A percentile compares a stretch with the other conserved stretches of the same genome.
phyloP scores from a whole-genome alignment of 2,888 invertebrate genomes.

The Baccha elongata region DNA sequence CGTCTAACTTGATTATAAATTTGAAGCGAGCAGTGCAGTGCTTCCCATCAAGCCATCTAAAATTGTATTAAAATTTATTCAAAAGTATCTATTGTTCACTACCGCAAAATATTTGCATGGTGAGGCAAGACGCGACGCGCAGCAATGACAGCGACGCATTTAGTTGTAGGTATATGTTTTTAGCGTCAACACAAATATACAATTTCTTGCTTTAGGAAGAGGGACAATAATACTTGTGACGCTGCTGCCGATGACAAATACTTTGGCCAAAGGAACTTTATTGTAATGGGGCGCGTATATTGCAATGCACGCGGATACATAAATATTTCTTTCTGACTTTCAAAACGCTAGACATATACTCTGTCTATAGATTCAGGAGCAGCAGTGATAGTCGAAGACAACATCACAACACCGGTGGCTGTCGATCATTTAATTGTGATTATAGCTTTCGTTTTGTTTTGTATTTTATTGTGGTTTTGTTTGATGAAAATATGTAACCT shows the following conservation, averaged over 20 bases:
- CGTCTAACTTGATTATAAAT: conserved; percentile 47
- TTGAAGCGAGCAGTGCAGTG: conserved; percentile 17
- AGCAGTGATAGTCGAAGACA: not conserved
- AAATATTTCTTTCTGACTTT: conserved; percentile 51
- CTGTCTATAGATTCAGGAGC: too few relatives aligned
- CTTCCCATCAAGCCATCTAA: conserved; percentile 53
- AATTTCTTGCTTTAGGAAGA: conserved; percentile 3
- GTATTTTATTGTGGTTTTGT: conserved; percentile 1
- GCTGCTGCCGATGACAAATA: conserved; percentile 69
- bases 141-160: conserved; percentile 27
- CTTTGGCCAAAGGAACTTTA: conserved; percentile 53
- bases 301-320: conserved; percentile 43
- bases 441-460: conserved; percentile 6
- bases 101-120: conserved; percentile 45
- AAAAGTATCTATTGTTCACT: conserved; percentile 69
- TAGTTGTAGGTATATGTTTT: not conserved
- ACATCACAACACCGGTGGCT: conserved; percentile 58
- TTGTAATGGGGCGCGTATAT: conserved; percentile 66
- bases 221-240: conserved; percentile 40
- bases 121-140: not conserved
- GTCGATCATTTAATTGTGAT: conserved; percentile 70
- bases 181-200: not conserved
- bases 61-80: conserved; percentile 67
- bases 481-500: conserved; percentile 49
- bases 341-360: conserved; percentile 12